Conservation (phyloP, 2,113 vertebrate genomes). For the Coptodon rendalli region DNA sequence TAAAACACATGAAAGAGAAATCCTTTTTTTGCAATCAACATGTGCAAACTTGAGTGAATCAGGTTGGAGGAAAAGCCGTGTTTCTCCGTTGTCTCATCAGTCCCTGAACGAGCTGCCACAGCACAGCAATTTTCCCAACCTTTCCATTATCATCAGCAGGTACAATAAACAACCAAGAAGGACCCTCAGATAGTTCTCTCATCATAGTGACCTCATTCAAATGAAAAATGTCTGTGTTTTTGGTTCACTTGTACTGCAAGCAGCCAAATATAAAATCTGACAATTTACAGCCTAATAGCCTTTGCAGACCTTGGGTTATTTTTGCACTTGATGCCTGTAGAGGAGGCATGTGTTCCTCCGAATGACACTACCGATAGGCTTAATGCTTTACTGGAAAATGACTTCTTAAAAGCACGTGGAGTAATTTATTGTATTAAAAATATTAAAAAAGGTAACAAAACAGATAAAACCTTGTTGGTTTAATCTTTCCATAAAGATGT, state of each 20-base stretch:
- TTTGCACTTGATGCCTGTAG: conserved; percentile 38
- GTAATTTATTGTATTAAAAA: neutral
- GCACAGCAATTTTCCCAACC: conserved; percentile 31
- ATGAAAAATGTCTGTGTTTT: conserved; percentile 14
- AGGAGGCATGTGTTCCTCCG: neutral
- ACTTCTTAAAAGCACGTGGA: neutral
- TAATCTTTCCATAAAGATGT: neutral
- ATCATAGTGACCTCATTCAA: conserved; percentile 23
- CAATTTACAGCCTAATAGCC: conserved; percentile 61
- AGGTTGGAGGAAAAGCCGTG: neutral
- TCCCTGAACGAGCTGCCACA: conserved; percentile 12
- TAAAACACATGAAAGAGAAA: neutral
- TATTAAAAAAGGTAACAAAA: neutral
- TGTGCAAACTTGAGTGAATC: neutral
- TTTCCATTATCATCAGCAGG: conserved; percentile 21
- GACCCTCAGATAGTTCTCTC: neutral
- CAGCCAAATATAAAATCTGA: conserved; percentile 49
- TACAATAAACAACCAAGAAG: conserved; percentile 2
- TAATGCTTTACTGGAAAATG: neutral
- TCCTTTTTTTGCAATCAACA: neutral
- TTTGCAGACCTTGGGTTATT: conserved; percentile 62
- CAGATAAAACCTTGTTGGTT: conserved; percentile 1
- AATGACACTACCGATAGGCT: neutral
- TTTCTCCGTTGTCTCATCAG: conserved; percentile 1
- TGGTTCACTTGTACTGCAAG: conserved; percentile 45